A percentile compares a stretch with the other conserved stretches of the same genome.
Evolutionary conservation across 2,888 invertebrate species (phyloP).

Genomic region (Beris chalybata): DNA sequence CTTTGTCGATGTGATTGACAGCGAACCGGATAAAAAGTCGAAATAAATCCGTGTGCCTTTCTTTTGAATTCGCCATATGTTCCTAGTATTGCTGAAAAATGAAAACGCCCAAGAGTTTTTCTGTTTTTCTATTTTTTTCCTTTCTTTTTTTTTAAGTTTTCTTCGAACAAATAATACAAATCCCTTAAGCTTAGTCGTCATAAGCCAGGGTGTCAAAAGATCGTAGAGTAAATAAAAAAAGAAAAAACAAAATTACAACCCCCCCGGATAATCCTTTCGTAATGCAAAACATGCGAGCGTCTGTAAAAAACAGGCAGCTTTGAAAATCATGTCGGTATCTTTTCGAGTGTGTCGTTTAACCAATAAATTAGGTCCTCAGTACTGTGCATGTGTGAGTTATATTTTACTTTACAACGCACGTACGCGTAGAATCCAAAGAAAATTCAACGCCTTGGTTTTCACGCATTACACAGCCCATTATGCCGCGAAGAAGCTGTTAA

Average conservation of each 20-base stretch:
- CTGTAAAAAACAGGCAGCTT: no score
- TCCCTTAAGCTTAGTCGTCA: conserved; percentile 34
- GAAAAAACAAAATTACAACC: conserved; percentile 37
- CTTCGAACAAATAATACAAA: conserved; percentile 33
- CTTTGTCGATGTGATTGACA: conserved; percentile 1
- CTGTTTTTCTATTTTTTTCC: background rate
- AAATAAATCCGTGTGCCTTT: background rate
- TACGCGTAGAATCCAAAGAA: conserved; percentile 1
- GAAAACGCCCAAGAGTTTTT: background rate
- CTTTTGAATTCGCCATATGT: background rate
- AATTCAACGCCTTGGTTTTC: background rate
- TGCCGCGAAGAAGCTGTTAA: conserved; percentile 10
- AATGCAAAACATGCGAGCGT: background rate
- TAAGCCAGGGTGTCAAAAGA: conserved; percentile 32
- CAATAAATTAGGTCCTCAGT: conserved; percentile 1
- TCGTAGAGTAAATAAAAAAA: conserved; percentile 35
- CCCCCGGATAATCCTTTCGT: conserved; percentile 28
- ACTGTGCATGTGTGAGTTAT: conserved; percentile 1
- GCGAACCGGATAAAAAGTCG: background rate
- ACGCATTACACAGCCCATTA: conserved; percentile 23
- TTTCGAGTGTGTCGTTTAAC: conserved; percentile 3
- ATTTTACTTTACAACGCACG: conserved; percentile 12
- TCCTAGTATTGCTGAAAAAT: background rate
- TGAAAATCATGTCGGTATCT: background rate
- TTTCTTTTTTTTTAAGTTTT: conserved; percentile 14